Evolutionary conservation across 2,113 vertebrate genomes (phyloP).

Genomic region (Chionis minor): DNA sequence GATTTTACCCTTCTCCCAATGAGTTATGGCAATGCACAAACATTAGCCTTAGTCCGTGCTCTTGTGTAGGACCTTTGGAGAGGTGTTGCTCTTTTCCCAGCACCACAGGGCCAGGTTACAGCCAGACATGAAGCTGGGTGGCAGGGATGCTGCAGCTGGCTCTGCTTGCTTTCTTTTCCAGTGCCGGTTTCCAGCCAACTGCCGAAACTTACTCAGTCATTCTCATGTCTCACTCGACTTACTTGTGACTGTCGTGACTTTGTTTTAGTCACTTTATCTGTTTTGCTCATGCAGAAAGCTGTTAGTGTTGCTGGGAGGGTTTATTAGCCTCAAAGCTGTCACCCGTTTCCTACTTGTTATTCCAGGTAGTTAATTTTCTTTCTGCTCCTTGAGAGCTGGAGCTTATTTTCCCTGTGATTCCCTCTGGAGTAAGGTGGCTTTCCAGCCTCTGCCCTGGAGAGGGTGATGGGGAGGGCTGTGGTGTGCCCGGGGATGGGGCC

Average conservation of each 20-base stretch:
- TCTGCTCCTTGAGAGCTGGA: not conserved
- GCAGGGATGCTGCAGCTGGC: not conserved
- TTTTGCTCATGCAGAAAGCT: slow-evolving; percentile 6
- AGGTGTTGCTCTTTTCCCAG: not conserved
- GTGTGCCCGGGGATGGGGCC: not conserved
- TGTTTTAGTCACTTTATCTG: not conserved
- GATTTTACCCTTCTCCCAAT: not conserved
- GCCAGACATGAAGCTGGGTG: not conserved
- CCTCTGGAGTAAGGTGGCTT: not conserved
- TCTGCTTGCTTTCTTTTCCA: not conserved
- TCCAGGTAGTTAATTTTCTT: not conserved
- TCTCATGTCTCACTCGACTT: not conserved
- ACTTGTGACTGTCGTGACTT: slow-evolving; percentile 22
- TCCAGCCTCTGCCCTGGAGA: not conserved
- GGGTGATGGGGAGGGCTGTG: not conserved
- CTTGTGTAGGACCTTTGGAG: not conserved
- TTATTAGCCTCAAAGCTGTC: not conserved
- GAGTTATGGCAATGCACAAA: not conserved
- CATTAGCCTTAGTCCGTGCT: not conserved
- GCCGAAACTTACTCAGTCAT: not conserved
- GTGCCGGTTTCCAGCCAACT: not conserved
- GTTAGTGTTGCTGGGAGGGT: not conserved
- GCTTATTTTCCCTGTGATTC: not conserved
- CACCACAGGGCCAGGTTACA: fast-evolving
- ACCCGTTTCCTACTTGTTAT: slow-evolving; percentile 1